Evolutionary conservation across 92 coral and sea anemone species (phyloP), one percentile per base, ranked within the genome.

Genomic region (Zoanthus solanderi): DNA sequence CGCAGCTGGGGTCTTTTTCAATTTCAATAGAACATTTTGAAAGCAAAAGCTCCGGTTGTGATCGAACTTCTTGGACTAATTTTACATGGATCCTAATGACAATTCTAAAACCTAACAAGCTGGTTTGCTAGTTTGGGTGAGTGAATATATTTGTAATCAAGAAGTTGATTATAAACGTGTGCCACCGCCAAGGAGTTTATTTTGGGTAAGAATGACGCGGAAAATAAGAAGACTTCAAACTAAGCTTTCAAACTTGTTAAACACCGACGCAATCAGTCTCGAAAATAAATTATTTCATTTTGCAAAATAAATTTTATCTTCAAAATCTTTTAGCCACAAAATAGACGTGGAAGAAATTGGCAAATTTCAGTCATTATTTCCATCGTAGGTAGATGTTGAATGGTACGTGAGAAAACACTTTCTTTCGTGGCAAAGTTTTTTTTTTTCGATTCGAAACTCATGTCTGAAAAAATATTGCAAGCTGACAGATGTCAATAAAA

Each of bases 401-500:
- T 5, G 66, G 66, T 53, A 58, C 69, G 31, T 15, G 69, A 56
- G 52, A 37, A 37, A 54, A 54, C 32, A 76, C 60, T 56, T 53
- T 31, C 4, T 16, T 30, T 9, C 13, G 10, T 9, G 31, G n/a
- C 15, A 4, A 29, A 14, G 63, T 4, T 23, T 0, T 76, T 10
- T 42, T 37, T 9, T 16, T 53, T n/a, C 31, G 37, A 11, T 52
- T 50, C 5, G 28, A n/a, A 30, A 16, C 14, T 30, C 37, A 78
- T 52, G 15, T 54, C 68, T n/a, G 48, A 28, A 56, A 45, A 78
- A 31, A 32, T 31, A 58, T n/a, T 57, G 30, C 78, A 34, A 78
- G 18, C 47, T 78, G 83, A 57, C 83, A 78, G 46, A 58, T 78
- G 83, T 78, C 83, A 56, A 78, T 78, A 56, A 78, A 57, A 78